These are phyloP conservation scores for Neria commutata DNA, from an alignment of 2,888 invertebrate genomes.

Conservation along the genomic window DNA sequence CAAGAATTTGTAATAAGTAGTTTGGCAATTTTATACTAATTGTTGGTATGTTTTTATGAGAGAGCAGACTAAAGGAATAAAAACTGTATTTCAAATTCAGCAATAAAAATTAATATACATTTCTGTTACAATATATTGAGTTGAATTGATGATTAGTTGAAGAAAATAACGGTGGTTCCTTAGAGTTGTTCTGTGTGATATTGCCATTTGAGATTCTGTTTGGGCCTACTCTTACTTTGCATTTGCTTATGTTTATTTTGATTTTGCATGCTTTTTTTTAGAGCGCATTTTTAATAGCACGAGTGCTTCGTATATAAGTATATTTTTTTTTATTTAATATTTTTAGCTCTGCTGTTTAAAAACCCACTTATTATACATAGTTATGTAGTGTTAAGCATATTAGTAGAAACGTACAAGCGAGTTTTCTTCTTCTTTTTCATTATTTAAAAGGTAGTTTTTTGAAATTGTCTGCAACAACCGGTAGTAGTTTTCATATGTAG, in stretches of 20 bases:
- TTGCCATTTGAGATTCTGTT: background rate
- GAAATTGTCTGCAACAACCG: slow-evolving; percentile 23
- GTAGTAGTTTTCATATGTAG: slow-evolving; percentile 2
- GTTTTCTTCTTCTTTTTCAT: background rate
- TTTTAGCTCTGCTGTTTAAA: too few species aligned
- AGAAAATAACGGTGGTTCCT: slow-evolving; percentile 29
- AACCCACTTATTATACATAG: too few species aligned
- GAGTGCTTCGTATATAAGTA: background rate
- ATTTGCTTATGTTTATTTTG: slow-evolving; percentile 1
- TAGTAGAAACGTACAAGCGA: background rate
- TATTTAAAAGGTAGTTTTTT: too few species aligned
- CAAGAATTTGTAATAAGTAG: too few species aligned
- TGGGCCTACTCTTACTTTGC: slow-evolving; percentile 7
- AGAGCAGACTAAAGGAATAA: too few species aligned
- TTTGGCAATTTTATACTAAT: slow-evolving; percentile 1
- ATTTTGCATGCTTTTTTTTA: background rate
- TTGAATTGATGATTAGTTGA: background rate
- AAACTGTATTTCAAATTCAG: too few species aligned
- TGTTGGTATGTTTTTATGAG: background rate
- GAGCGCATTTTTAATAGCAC: background rate
- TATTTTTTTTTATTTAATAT: background rate
- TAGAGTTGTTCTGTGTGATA: background rate
- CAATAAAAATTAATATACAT: background rate
- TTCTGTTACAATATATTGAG: background rate
- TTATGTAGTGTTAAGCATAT: too few species aligned